Evolutionary conservation across 2,113 vertebrate genomes (phyloP).

Genomic region (Spheniscus mendiculus): DNA sequence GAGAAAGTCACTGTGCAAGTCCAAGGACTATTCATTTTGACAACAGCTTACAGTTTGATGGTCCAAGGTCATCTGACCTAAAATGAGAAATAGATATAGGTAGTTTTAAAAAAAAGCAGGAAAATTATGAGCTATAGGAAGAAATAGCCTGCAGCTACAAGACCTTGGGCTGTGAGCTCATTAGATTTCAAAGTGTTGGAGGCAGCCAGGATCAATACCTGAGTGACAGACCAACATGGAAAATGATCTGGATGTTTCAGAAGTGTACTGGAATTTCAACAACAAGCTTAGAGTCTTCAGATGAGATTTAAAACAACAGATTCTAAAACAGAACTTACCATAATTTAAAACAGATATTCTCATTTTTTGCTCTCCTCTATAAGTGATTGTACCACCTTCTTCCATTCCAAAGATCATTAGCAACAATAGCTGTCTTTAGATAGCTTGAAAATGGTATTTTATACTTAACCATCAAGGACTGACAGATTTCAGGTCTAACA

Average conservation of each 20-base stretch:
- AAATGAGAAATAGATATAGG: background rate
- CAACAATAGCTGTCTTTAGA: background rate
- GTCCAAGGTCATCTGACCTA: background rate
- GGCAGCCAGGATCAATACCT: background rate
- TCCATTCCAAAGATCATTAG: background rate
- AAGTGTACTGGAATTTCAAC: background rate
- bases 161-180: background rate
- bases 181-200: slow-evolving; percentile 5
- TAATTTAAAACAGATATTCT: background rate
- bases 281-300: background rate
- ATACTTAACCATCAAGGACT: background rate
- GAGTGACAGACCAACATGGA: background rate
- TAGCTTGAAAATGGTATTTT: background rate
- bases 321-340: background rate
- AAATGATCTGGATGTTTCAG: background rate
- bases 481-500: background rate
- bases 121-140: background rate
- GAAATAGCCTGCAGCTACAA: background rate
- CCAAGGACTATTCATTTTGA: background rate
- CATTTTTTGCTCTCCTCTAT: background rate
- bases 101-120: background rate
- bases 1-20: background rate
- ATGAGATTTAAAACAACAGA: background rate
- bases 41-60: background rate
- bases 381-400: background rate